Base-by-base conservation (phyloP, 2,797 vertebrate species). In the Coccyzus lansbergi region DNA sequence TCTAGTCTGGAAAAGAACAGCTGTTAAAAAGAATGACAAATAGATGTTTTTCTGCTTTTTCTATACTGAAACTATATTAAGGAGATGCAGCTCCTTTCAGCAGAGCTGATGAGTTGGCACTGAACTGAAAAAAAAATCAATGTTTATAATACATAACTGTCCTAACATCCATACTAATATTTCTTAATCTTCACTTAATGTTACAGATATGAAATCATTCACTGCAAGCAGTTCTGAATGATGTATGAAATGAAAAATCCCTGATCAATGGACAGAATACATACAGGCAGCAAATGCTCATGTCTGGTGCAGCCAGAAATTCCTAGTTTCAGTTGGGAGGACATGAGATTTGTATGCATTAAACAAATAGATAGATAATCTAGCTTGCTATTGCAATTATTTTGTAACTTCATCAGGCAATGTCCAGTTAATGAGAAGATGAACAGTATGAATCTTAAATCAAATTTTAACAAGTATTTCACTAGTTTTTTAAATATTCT, bases 111-210 rank as follows among this genome's bases (percentile, higher is more conserved):
- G 74, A 88, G 81, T 71, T 89, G 89, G 67, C 77, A 67, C 28
- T 29, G 58, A 91, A 88, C 16, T 87, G 88, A 87, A 91, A 95
- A 80, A 4, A 90, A 95, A 96, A 96, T 94, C 91, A 16, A 93
- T 96, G 62, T 88, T 94, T 92, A 52, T 88, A 93, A 94, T 95
- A 88, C 85, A 69, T 82, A 90, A 58, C 84, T 86, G 85, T 93
- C 91, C 59, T 58, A 76, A 74, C 84, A 84, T 89, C 88, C 84
- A 93, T 91, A 96, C 62, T 91, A 72, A 76, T 94, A 94, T 91
- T 95, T 93, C 88, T 94, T 95, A 92, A 93, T 94, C 72, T 86
- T 93, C 72, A 36, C 31, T 82, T 76, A 92, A 53, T 64, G 64
- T 76, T 94, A 81, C 63, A 88, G 59, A 21, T 88, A 80, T 33